Percentiles rank a stretch among this genome's conserved stretches.
Evolutionary conservation across 2,797 vertebrate genomes (phyloP).

Genomic region (Gephyroberyx darwinii): DNA sequence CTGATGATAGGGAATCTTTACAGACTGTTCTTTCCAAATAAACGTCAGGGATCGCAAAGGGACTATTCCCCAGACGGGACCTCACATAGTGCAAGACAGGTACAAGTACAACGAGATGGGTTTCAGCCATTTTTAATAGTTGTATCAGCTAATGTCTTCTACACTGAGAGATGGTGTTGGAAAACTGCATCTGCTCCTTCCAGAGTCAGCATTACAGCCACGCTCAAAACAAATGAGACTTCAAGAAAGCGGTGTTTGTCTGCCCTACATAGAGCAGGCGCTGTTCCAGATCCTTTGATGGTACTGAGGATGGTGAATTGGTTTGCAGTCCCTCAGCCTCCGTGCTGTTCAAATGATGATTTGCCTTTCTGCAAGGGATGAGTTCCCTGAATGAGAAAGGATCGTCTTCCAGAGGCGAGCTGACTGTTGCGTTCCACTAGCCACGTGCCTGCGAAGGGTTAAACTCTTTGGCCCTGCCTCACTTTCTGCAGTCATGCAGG

Average conservation of each 20-base stretch:
- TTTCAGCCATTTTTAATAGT: not conserved
- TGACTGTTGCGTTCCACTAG: constrained; percentile 31
- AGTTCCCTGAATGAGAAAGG: constrained; percentile 14
- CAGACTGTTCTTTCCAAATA: no score
- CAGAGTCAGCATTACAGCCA: not conserved
- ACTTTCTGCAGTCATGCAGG: constrained; percentile 67
- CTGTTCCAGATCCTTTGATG: constrained; percentile 35
- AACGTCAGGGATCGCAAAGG: no score
- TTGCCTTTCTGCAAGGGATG: not conserved
- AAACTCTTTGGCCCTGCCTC: constrained; percentile 58
- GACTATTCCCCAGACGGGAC: no score
- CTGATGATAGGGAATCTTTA: no score
- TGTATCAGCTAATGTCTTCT: not conserved
- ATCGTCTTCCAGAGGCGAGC: not conserved
- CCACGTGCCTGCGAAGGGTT: constrained; percentile 54
- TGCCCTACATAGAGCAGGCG: constrained; percentile 10
- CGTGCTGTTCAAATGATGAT: not conserved
- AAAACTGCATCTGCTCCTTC: not conserved
- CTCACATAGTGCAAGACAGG: not conserved
- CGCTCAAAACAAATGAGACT: not conserved
- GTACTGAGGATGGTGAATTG: not conserved
- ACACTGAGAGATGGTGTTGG: not conserved
- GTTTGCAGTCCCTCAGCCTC: constrained; percentile 1
- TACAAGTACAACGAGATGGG: not conserved
- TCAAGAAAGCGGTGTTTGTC: constrained; percentile 1